These are phyloP conservation scores for Eidolon dupreanum DNA, from an alignment of 2,797 vertebrate genomes.

Conservation along the genomic window DNA sequence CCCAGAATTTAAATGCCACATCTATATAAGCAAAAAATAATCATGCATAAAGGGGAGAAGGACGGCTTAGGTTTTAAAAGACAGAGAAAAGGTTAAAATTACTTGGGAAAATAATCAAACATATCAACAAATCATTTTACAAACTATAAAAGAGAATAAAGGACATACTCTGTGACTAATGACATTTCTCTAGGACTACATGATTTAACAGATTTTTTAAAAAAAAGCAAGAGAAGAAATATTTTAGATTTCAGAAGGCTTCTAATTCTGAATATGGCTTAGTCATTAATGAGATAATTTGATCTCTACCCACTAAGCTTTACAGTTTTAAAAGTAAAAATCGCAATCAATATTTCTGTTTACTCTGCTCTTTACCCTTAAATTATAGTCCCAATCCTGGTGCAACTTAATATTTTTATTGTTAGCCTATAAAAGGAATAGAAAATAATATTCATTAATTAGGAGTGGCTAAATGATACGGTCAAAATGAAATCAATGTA, in stretches of 20 bases:
- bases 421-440: neutral
- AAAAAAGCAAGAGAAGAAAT: neutral
- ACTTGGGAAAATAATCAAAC: slow-evolving; percentile 51
- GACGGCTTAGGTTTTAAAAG: slow-evolving; percentile 8
- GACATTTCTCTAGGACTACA: neutral
- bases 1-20: neutral
- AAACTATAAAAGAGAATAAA: slow-evolving; percentile 25
- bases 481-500: neutral
- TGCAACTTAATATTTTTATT: neutral
- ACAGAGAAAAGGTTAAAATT: slow-evolving; percentile 29
- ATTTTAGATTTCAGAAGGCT: neutral
- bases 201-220: neutral
- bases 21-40: neutral
- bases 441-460: slow-evolving; percentile 30
- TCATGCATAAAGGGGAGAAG: neutral
- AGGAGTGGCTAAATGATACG: slow-evolving; percentile 6
- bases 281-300: slow-evolving; percentile 5
- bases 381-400: neutral
- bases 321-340: slow-evolving; percentile 26
- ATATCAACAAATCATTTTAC: slow-evolving; percentile 4
- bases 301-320: neutral
- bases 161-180: neutral
- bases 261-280: neutral
- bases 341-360: neutral
- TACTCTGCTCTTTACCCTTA: neutral